Evolutionary conservation across 2,888 invertebrate genomes (phyloP).

Genomic region (Strigamia maritima): DNA sequence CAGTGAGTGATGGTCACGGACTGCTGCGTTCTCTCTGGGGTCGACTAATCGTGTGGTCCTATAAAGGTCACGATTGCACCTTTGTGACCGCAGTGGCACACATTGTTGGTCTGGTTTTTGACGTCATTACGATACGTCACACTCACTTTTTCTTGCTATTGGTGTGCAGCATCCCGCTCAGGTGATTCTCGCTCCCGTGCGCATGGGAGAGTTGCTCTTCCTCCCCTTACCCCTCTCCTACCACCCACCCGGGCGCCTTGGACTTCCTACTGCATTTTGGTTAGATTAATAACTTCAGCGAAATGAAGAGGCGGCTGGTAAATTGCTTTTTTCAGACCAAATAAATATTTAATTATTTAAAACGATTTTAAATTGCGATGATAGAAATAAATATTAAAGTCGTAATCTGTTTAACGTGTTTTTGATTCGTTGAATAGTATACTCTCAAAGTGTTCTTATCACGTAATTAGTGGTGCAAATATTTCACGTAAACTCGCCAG

Average conservation of each 20-base stretch:
- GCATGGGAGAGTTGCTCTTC: not conserved
- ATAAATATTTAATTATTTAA: not conserved
- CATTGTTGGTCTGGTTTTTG: not conserved
- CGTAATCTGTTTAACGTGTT: not conserved
- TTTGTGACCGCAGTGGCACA: slow-evolving; percentile 12
- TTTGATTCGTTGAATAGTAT: not conserved
- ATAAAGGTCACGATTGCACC: slow-evolving; percentile 16
- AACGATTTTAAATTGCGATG: not conserved
- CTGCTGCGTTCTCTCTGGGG: slow-evolving; percentile 10
- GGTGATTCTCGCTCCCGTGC: not conserved
- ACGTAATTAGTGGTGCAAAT: slow-evolving; percentile 5
- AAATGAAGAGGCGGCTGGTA: too few species aligned
- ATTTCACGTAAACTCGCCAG: not conserved
- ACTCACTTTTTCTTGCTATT: slow-evolving; percentile 3
- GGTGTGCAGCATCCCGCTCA: not conserved
- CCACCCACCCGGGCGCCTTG: not conserved
- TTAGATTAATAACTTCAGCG: too few species aligned
- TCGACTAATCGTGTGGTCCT: slow-evolving; percentile 14
- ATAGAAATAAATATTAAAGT: not conserved
- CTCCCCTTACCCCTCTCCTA: not conserved
- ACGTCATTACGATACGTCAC: slow-evolving; percentile 2
- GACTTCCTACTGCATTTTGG: too few species aligned
- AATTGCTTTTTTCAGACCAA: too few species aligned
- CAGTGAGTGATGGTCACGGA: not conserved
- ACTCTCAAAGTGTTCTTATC: not conserved